Base-by-base conservation (phyloP, 2,797 vertebrate species). In the Notoglanidium macrostoma region DNA sequence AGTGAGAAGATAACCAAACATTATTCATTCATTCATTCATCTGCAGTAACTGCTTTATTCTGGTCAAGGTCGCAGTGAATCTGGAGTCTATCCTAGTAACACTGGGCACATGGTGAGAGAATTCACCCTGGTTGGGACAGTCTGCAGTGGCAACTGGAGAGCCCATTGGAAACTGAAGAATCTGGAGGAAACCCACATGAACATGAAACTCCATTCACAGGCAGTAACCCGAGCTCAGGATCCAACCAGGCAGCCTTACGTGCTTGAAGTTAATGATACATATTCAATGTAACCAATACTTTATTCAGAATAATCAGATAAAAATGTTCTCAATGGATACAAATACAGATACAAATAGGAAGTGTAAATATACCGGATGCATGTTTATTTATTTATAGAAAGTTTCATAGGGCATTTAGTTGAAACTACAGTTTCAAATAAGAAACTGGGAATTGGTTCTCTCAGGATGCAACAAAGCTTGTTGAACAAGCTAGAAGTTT, bases 11-110 rank as follows among this genome's bases (percentile, higher is more conserved):
- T 7, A 67, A 59, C 23, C 10, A 35, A 86, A 29, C 5, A 29
- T 55, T 40, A 65, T 51, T 65, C 2, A 85, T 85, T 74, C 2
- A 85, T 85, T 74, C 35, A 73, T 59, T 83, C n/a, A 63, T 46
- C 40, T 19, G 29, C 12, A 49, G 59, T 63, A 29, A 65, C 55
- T 49, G 26, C 44, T 29, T 65, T 5, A 63, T 46, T 59, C 32
- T 40, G 77, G 8, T 78, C 76, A 76, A 9, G 14, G 23, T 82
- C 40, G n/a, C 19, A 65, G 35, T 61, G 35, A 80, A 61, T 44
- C 57, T 61, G 35, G 21, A 61, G 57, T 14, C 55, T 44, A 44
- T 80, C 32, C 19, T 40, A 35, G 4, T 57, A 78, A 77, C 51
- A 54, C 7, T 54, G 7, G 46, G 74, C n/a, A 76, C 73, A 15